Percentiles rank a stretch among this genome's conserved stretches.
Conservation (phyloP, 2,888 invertebrate species). For the Synanthedon andrenaeformis region DNA sequence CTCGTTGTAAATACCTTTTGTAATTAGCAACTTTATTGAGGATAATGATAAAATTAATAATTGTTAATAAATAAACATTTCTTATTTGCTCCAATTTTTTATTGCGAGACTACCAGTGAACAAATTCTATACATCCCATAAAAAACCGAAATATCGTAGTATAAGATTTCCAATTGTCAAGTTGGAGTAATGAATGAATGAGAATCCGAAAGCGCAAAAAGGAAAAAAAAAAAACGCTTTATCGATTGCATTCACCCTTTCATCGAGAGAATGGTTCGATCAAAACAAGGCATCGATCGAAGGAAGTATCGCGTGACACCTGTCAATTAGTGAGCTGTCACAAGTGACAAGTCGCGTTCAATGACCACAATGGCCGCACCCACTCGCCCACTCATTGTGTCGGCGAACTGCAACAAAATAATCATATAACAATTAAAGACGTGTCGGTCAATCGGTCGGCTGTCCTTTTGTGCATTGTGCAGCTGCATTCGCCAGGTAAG, state of each 20-base stretch:
- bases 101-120: too few species aligned
- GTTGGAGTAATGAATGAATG: too few species aligned
- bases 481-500: conserved; percentile 17
- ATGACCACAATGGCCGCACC: conserved; percentile 12
- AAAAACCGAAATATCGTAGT: not conserved
- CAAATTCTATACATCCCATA: too few species aligned
- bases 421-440: conserved; percentile 24
- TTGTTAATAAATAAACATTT: too few species aligned
- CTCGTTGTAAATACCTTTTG: too few species aligned
- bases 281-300: conserved; percentile 26
- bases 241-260: not conserved
- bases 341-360: conserved; percentile 16
- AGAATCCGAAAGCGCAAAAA: not conserved
- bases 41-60: too few species aligned
- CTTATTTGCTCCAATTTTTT: too few species aligned
- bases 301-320: conserved; percentile 29
- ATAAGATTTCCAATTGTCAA: not conserved
- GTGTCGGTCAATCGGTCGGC: conserved; percentile 16
- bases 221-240: not conserved
- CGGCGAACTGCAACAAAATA: too few species aligned
- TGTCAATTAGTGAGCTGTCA: conserved; percentile 44
- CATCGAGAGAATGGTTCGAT: conserved; percentile 14
- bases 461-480: conserved; percentile 9
- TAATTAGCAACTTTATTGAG: too few species aligned
- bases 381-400: not conserved